A percentile compares a stretch with the other conserved stretches of the same genome.
phyloP scores from a whole-genome alignment of 2,113 vertebrate species.

The Capreolus pygargus region DNA sequence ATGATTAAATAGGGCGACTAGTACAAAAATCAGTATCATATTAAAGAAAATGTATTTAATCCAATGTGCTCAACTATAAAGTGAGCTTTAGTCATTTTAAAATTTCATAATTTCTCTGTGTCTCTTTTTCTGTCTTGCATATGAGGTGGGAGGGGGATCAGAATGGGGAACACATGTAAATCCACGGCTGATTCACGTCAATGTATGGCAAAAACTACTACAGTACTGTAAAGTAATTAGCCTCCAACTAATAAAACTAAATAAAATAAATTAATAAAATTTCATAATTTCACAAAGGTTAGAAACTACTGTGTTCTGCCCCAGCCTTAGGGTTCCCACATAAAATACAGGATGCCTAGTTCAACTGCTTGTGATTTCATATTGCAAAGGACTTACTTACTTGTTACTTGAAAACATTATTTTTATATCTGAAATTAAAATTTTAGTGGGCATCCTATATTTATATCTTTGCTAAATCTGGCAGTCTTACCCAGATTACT shows the following conservation, averaged over 20 bases:
- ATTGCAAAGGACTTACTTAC: not conserved
- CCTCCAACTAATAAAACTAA: no score
- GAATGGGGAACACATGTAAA: no score
- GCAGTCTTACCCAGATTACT: not conserved
- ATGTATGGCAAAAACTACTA: no score
- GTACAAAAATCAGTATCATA: not conserved
- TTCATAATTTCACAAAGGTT: not conserved
- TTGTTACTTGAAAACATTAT: not conserved
- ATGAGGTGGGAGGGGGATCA: no score
- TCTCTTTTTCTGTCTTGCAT: no score
- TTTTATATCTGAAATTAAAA: not conserved
- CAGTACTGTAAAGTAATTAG: no score
- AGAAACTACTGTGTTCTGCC: not conserved
- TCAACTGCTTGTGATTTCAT: not conserved
- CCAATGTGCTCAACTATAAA: not conserved
- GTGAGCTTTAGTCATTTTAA: not conserved
- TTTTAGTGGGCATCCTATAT: not conserved
- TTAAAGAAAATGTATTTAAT: not conserved
- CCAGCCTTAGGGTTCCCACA: not conserved
- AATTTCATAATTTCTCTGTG: not conserved
- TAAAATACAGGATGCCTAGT: not conserved
- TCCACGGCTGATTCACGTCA: no score
- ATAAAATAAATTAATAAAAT: not conserved
- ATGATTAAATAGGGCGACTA: not conserved
- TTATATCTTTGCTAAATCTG: conserved; percentile 1